Base-by-base conservation (phyloP, 2,797 vertebrate genomes). In the Sparidentex hasta region DNA sequence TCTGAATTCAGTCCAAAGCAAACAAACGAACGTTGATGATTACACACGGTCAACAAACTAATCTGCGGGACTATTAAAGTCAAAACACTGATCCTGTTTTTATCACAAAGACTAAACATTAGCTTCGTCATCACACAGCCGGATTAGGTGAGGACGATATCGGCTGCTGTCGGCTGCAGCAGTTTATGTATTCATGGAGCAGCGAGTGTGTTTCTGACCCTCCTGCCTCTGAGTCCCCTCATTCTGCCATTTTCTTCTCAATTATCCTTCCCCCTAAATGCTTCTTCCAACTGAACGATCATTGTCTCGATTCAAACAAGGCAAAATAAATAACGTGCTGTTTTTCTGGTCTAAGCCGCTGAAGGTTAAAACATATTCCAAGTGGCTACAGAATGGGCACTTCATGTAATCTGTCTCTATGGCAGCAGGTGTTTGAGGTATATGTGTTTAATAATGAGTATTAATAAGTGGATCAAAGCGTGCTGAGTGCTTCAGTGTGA, bases 361-460 rank as follows among this genome's bases (percentile, higher is more conserved):
- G 20, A 74, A 72, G 63, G n/a, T 70, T 70, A 57, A 70, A 69
- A 43, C 63, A 44, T 11, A 65, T 8, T 62, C 25, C 13, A 51
- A 72, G 12, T 66, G 43, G 50, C 58, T 59, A 47, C 55, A 67
- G 48, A 69, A 58, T 23, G 17, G 52, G 62, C 59, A 44, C 43
- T 63, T n/a, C 1, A 75, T 62, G 58, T 25, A 43, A 74, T 82
- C 46, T n/a, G 71, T 82, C 18, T 77, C 74, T 73, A 65, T 78
- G 79, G 69, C 66, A 82, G 86, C 86, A 71, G 68, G 44, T 80
- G 67, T 73, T 48, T 72, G 67, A 64, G 46, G 23, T 23, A 6
- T 54, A 14, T 73, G 67, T 41, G 27, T 77, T 72, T 61, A 59
- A 48, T 70, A 59, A 48, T 67, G 51, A 3, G 25, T 50, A 20